Evolutionary conservation across 1,140 invertebrate genomes (phyloP), one percentile per base, ranked within the genome.

Genomic region (Aphaenogaster floridana): DNA sequence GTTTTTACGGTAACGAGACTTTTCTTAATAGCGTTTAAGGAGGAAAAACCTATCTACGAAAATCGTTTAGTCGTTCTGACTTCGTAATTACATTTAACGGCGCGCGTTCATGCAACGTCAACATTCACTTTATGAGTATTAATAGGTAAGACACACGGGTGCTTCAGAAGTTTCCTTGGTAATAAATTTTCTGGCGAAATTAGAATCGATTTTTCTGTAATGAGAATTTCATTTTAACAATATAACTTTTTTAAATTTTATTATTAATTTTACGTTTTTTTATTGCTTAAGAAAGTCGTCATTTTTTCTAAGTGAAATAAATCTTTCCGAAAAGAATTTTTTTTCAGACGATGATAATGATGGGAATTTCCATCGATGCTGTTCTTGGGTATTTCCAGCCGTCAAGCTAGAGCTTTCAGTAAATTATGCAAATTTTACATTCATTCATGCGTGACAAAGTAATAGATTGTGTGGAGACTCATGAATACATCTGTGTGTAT

Each of bases 61-160:
- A 84, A 84, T 84, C 54, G 54, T 45, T 61, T 74, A 13, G 69
- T 74, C 13, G 50, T 36, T 57, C 21, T 42, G 48, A 39, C 36
- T 71, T 36, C 36, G 64, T 57, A 81, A 81, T 81, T 81, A 81
- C 64, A 69, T 80, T 42, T 21, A 81, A 71, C 78, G 48, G 36
- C 36, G 36, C 45, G 36, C 50, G n/a, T 81, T 80, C 48, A 42
- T 50, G 77, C 78, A 69, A 81, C 34, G 78, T 81, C 78, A 81
- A 81, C 48, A 28, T 71, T 42, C 48, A 81, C 21, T 81, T 54
- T 57, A 69, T 17, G 36, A 69, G 48, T 71, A 42, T 54, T 54
- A 81, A 81, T 54, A 81, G 48, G 15, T 61, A 42, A 81, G 64
- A 81, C 50, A 54, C 39, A 63, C 76, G 7, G 21, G 48, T 50